Evolutionary conservation across 2,888 invertebrate species (phyloP).

Genomic region (Calameuta pallipes): DNA sequence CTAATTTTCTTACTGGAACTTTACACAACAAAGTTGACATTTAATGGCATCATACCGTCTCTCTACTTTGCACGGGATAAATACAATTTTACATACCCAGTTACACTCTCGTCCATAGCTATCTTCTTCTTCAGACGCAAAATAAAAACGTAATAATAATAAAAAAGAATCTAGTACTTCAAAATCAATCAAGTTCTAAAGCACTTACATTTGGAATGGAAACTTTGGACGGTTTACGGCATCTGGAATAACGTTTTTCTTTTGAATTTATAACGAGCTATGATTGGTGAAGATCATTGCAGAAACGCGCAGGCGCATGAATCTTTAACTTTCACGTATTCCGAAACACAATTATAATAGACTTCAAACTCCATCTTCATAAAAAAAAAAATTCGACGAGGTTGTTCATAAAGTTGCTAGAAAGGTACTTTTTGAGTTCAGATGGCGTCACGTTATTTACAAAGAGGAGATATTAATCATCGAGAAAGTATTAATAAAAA

Average conservation of each 20-base stretch:
- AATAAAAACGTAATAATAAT: background rate
- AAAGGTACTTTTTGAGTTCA: no score
- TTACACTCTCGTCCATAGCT: background rate
- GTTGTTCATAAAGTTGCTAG: background rate
- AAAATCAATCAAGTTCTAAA: background rate
- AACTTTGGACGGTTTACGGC: background rate
- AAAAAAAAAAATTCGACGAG: background rate
- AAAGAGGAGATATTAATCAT: no score
- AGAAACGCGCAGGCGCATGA: background rate
- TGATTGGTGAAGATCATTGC: background rate
- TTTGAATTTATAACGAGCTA: conserved; percentile 2
- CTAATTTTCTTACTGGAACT: background rate
- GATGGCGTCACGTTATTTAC: no score
- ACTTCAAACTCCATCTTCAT: background rate
- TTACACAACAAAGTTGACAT: background rate
- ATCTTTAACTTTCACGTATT: background rate
- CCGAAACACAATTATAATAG: background rate
- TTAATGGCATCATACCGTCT: background rate
- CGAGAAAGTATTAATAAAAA: no score
- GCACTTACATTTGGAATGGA: background rate
- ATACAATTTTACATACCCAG: background rate
- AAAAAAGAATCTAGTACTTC: background rate
- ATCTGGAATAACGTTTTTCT: background rate
- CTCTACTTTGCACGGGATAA: background rate
- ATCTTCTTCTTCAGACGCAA: background rate